Conservation (phyloP, 2,113 vertebrate species). For the Pristiophorus japonicus region DNA sequence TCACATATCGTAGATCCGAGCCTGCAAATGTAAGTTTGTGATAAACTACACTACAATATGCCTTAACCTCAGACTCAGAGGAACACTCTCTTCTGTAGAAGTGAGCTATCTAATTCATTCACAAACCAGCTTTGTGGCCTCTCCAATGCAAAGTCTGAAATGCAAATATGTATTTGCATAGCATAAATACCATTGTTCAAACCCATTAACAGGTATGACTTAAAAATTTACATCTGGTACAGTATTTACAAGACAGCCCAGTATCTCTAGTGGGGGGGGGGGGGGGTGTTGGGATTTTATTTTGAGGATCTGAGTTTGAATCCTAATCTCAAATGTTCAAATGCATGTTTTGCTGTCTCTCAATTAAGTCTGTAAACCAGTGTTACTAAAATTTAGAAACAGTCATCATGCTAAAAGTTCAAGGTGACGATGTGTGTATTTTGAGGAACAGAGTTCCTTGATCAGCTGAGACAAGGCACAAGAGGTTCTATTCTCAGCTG, state of each 20-base stretch:
- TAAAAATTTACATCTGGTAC: neutral
- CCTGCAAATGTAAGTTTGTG: neutral
- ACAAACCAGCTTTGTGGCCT: neutral
- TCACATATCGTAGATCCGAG: neutral
- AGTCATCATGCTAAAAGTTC: neutral
- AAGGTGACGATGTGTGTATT: neutral
- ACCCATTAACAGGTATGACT: neutral
- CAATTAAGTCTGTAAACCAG: neutral
- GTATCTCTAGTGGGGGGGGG: neutral
- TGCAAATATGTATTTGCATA: slow-evolving; percentile 18
- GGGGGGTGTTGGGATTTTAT: neutral
- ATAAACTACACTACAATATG: neutral
- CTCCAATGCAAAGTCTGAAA: neutral
- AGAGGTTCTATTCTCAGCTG: neutral
- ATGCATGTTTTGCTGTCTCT: neutral
- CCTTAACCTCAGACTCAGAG: neutral
- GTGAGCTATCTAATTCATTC: neutral
- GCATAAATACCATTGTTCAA: neutral
- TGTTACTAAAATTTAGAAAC: neutral
- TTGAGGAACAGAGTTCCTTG: neutral
- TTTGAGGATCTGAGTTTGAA: neutral
- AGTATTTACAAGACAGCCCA: neutral
- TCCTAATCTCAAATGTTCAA: neutral
- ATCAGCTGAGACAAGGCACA: neutral
- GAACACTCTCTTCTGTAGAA: neutral